Percentiles rank a stretch among this genome's conserved stretches.
phyloP scores from a whole-genome alignment of 2,113 vertebrate genomes.

The Aythya baeri region DNA sequence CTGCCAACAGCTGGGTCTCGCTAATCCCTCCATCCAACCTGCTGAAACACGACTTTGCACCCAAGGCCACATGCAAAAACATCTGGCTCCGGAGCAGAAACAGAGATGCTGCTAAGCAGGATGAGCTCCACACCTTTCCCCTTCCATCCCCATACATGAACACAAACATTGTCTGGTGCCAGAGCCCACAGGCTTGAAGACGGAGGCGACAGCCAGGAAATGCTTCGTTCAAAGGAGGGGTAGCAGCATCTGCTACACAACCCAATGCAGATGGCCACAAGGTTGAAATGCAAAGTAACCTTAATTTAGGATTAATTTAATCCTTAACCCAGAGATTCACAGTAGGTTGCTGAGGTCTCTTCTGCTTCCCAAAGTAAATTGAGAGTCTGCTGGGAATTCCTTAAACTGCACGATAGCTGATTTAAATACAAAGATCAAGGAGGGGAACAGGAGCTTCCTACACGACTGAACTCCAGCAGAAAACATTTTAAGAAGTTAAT shows the following conservation, averaged over 20 bases:
- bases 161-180: not conserved
- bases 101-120: not conserved
- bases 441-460: not conserved
- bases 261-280: not conserved
- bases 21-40: slow-evolving; percentile 57
- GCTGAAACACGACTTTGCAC: slow-evolving; percentile 28
- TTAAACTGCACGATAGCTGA: accelerated
- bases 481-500: not conserved
- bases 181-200: not conserved
- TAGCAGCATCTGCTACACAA: not conserved
- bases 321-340: not conserved
- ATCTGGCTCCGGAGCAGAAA: slow-evolving; percentile 2
- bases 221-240: not conserved
- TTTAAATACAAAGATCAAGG: not conserved
- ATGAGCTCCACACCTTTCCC: slow-evolving; percentile 15
- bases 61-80: slow-evolving; percentile 43
- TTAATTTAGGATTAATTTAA: not conserved
- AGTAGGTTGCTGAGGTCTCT: not conserved
- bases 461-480: not conserved
- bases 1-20: slow-evolving; percentile 46
- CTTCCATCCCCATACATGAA: not conserved
- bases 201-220: not conserved
- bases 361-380: not conserved
- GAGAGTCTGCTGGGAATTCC: not conserved
- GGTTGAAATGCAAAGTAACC: not conserved